phyloP scores from a whole-genome alignment of 2,888 invertebrate species.

The Pseudococcus jackbeardsleyi region DNA sequence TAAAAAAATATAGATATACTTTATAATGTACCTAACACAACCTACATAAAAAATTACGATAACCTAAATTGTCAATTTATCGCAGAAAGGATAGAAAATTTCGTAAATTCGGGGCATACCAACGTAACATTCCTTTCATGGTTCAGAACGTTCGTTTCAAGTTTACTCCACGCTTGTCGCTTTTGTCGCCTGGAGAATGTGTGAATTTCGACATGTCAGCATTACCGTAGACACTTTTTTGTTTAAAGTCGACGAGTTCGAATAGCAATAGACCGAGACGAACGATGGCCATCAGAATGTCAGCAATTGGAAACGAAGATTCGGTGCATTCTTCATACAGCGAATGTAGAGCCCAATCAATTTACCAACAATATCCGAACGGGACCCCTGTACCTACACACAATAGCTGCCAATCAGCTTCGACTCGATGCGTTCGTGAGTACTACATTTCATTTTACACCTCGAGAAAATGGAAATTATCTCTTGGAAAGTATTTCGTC shows the following conservation, averaged over 20 bases:
- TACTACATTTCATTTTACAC: not conserved
- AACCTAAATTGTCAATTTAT: not conserved
- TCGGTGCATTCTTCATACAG: conserved; percentile 43
- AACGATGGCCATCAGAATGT: conserved; percentile 42
- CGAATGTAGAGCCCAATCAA: conserved; percentile 33
- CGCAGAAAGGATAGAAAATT: not conserved
- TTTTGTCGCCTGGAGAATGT: not conserved
- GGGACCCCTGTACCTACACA: not conserved
- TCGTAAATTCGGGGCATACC: not conserved
- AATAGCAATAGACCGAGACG: not conserved
- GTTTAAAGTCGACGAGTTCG: conserved; percentile 30
- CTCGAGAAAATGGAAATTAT: not conserved
- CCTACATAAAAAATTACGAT: not conserved
- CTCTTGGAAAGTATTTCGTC: not conserved
- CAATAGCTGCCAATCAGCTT: conserved; percentile 31
- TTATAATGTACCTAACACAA: not conserved
- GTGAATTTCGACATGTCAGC: not conserved
- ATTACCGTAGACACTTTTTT: conserved; percentile 36
- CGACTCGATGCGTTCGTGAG: conserved; percentile 34
- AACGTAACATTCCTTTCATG: not conserved
- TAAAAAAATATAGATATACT: not conserved
- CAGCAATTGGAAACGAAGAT: conserved; percentile 40
- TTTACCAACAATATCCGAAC: conserved; percentile 34
- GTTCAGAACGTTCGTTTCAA: not conserved
- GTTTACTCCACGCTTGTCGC: not conserved